phyloP scores from a whole-genome alignment of 2,888 invertebrate genomes.

The Heliconius charithonia region DNA sequence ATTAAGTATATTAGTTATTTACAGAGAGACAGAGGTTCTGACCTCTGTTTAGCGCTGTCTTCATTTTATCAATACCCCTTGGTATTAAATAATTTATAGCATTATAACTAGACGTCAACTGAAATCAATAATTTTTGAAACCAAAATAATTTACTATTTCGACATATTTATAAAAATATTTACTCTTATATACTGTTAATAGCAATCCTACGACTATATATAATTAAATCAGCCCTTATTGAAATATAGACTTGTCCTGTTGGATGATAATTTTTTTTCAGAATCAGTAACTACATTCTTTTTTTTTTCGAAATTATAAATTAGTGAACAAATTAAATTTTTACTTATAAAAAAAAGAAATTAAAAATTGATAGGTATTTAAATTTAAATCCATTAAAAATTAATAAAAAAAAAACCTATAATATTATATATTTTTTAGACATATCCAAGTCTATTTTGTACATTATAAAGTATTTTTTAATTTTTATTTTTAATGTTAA shows the following conservation, averaged over 20 bases:
- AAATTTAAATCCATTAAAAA: too few relatives aligned
- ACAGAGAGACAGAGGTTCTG: conserved; percentile 64
- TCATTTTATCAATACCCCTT: conserved; percentile 51
- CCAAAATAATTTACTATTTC: background rate
- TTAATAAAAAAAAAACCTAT: too few relatives aligned
- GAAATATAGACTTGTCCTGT: too few relatives aligned
- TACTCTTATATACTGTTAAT: background rate
- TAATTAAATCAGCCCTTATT: too few relatives aligned
- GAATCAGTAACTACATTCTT: too few relatives aligned
- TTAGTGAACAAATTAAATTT: too few relatives aligned
- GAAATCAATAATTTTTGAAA: conserved; percentile 54
- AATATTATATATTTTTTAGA: too few relatives aligned
- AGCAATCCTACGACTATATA: background rate
- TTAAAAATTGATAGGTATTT: too few relatives aligned
- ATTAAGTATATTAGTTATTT: conserved; percentile 58
- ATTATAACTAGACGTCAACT: conserved; percentile 73
- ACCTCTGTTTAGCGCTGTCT: conserved; percentile 81
- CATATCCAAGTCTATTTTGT: too few relatives aligned
- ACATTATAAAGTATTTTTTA: background rate
- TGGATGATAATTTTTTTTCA: too few relatives aligned
- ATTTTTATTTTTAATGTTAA: background rate
- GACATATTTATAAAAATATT: background rate
- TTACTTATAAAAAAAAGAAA: too few relatives aligned
- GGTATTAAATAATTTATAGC: conserved; percentile 35
- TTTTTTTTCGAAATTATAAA: too few relatives aligned